Evolutionary conservation across 2,113 vertebrate species (phyloP), one percentile per base, ranked within the genome.

Genomic region (Todiramphus chloris): DNA sequence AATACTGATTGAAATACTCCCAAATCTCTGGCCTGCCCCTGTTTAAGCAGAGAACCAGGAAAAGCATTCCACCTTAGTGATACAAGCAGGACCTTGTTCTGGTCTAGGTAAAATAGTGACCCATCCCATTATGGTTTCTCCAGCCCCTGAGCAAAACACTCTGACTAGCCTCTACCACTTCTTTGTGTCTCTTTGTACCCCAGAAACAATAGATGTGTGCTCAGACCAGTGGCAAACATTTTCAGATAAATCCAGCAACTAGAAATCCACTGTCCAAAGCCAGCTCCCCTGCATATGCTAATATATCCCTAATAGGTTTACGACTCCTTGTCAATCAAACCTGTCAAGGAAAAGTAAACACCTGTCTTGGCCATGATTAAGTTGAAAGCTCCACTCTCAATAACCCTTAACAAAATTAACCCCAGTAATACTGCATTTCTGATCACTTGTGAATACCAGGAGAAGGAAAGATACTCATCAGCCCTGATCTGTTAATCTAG

Each of bases 381-480:
- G 56, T 63, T 55, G 83, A 78, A 91, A 97, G 94, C 85, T 90
- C 84, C 59, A 68, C 64, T 87, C 72, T 89, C 93, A 92, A 94
- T 86, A 96, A 91, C n/a, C 93, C 70, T 74, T 70, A 81, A 89
- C n/a, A 10, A 94, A 97, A 89, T 92, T 82, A 94, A 69, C 48
- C 31, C 43, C 2, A 1, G 67, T 58, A 89, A 95, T 75, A 66
- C 41, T 56, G 46, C 79, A 83, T 63, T 91, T 96, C 90, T 94
- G 92, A 97, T 91, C 87, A 84, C 90, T 15, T 77, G n/a, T 16
- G 21, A 96, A 89, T 44, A 76, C 37, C 53, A 87, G 53, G 76
- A 89, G 86, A 83, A 90, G 89, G 75, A 96, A 87, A 89, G 96
- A 93, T 93, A 94, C 28, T 87, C 89, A 95, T 95, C 96, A 94